phyloP scores from a whole-genome alignment of 2,888 invertebrate genomes.

The Heliconius hortense region DNA sequence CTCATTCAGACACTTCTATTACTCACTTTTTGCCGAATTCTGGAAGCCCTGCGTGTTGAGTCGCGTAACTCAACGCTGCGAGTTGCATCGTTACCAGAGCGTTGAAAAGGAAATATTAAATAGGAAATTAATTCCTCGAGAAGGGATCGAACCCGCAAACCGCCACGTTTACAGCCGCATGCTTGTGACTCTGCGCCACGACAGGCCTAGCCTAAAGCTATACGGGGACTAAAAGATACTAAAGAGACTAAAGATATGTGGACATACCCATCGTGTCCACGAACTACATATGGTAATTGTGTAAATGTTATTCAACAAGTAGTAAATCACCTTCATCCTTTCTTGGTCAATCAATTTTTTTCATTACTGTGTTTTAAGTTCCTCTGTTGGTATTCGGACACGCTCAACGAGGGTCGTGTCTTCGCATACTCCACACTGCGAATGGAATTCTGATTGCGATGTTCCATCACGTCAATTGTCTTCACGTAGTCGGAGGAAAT shows the following conservation, averaged over 20 bases:
- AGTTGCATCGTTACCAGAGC: no score
- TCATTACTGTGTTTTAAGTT: slow-evolving; percentile 52
- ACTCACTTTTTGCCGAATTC: no score
- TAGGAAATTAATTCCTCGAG: no score
- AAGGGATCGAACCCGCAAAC: no score
- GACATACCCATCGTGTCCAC: neutral
- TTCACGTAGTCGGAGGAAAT: slow-evolving; percentile 70
- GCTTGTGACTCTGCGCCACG: no score
- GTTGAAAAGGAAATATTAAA: no score
- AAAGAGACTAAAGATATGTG: no score
- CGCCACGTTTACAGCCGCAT: no score
- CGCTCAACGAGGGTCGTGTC: slow-evolving; percentile 59
- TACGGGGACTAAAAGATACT: no score
- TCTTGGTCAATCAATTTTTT: neutral
- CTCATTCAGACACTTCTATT: no score
- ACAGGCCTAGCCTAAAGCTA: neutral
- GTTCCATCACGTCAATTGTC: slow-evolving; percentile 59
- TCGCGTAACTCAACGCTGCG: no score
- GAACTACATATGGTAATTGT: neutral
- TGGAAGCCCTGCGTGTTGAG: no score
- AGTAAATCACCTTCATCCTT: neutral
- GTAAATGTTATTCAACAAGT: neutral
- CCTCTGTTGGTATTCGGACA: slow-evolving; percentile 59
- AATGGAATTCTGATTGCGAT: slow-evolving; percentile 53
- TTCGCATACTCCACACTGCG: slow-evolving; percentile 63